Conservation (phyloP, 1,140 invertebrate genomes). For the Ceratoteleas bidentatus region DNA sequence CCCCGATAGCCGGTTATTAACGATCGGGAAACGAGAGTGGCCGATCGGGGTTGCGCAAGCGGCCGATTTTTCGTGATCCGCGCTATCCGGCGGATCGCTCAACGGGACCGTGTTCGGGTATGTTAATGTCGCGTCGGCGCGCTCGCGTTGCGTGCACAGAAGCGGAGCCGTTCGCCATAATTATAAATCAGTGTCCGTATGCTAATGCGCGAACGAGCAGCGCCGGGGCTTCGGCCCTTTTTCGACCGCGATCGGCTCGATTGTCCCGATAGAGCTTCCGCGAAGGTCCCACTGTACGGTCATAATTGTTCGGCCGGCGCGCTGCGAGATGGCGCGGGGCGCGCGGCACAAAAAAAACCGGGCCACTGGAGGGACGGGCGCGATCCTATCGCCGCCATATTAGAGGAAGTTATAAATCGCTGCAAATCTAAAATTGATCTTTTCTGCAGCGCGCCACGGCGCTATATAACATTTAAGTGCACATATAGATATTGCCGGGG, state of each 20-base stretch:
- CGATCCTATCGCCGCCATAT: conserved; percentile 79
- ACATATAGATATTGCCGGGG: conserved; percentile 60
- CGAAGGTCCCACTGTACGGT: conserved; percentile 5
- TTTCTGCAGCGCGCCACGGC: conserved; percentile 72
- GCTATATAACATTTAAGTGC: conserved; percentile 66
- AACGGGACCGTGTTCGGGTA: conserved; percentile 51
- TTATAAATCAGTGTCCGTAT: conserved; percentile 74
- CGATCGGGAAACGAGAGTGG: conserved; percentile 50
- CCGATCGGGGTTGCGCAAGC: conserved; percentile 21
- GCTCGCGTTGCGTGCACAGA: conserved; percentile 70
- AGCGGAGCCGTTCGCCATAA: conserved; percentile 66
- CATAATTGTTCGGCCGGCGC: conserved; percentile 33
- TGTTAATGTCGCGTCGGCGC: conserved; percentile 66
- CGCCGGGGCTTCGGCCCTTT: neutral
- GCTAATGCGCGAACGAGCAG: conserved; percentile 55
- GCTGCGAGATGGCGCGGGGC: conserved; percentile 9
- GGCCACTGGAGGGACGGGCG: conserved; percentile 43
- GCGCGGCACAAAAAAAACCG: conserved; percentile 30
- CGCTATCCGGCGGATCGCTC: conserved; percentile 29
- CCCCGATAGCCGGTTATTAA: conserved; percentile 40
- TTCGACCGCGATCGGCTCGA: conserved; percentile 9
- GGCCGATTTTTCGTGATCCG: conserved; percentile 23
- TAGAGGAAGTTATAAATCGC: conserved; percentile 82
- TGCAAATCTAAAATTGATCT: conserved; percentile 82
- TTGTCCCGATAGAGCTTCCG: neutral